Base-by-base conservation (phyloP, 1,140 invertebrate species). In the Lordiphosa collinella region DNA sequence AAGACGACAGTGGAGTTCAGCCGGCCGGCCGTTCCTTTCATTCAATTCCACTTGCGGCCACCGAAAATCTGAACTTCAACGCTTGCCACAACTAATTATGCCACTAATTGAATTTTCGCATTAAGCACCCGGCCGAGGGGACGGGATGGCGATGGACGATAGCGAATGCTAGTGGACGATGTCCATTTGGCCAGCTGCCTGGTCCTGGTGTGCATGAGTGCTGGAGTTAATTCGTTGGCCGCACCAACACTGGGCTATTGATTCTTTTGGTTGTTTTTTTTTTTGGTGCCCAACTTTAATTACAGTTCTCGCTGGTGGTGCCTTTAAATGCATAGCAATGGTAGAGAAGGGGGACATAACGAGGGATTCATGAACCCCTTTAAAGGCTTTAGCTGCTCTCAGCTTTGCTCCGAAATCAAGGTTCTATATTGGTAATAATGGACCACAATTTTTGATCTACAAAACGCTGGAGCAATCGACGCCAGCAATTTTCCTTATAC, bases 1-100 rank as follows among this genome's bases (percentile, higher is more conserved):
- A 75, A 59, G 37, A 7, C 43, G 40, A 52, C 52, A 44, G 34
- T 66, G 48, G 57, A 66, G 49, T 31, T 41, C 50, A 29, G 32
- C 48, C 34, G 14, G 56, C 36, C 35, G 49, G 53, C 57, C 16
- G 38, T 51, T 47, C 43, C 47, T 70, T 70, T 75, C 76, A 70
- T 69, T 75, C 43, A 69, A 54, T 52, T 82, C 68, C 63, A 64
- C 43, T 46, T 46, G 56, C 56, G 50, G 29, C 35, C 66, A 51
- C 73, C 78, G 57, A 78, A 82, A 82, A 82, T 82, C 78, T 76
- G 68, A 78, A 73, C 78, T 78, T 84, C 78, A 84, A 73, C 74
- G 78, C 78, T 84, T 84, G 78, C 78, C 78, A 84, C 78, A 84
- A 84, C 78, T 84, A 84, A 84, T 84, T 84, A 84, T 84, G 78